A percentile compares a stretch with the other conserved stretches of the same genome.
Conservation (phyloP, 1,140 invertebrate genomes). For the Sipha flava region DNA sequence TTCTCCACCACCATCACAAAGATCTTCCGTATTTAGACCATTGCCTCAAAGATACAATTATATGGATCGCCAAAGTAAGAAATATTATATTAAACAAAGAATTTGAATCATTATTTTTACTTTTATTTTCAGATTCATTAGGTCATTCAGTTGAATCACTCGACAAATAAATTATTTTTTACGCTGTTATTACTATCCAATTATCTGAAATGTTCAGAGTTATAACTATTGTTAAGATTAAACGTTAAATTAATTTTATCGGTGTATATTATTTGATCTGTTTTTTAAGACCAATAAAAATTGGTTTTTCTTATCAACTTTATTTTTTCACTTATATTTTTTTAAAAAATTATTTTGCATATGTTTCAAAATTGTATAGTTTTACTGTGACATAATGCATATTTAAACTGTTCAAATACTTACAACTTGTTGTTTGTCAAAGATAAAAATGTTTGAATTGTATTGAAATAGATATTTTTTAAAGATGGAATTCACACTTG, state of each 20-base stretch:
- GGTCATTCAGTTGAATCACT: constrained; percentile 30
- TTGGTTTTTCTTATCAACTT: not conserved
- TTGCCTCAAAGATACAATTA: constrained; percentile 23
- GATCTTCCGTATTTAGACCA: constrained; percentile 18
- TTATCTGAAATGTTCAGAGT: not conserved
- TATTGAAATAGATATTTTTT: not conserved
- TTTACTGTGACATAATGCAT: not conserved
- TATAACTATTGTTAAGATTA: not conserved
- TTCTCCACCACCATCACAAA: not conserved
- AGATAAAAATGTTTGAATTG: not conserved
- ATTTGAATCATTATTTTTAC: not conserved
- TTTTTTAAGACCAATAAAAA: not conserved
- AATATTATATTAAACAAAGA: not conserved
- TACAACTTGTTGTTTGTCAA: not conserved
- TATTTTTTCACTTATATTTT: not conserved
- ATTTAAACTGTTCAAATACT: not conserved
- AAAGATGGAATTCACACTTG: not conserved
- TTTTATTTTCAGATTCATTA: constrained; percentile 17
- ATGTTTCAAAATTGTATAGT: not conserved
- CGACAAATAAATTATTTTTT: constrained; percentile 4
- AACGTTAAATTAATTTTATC: not conserved
- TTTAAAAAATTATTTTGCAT: not conserved
- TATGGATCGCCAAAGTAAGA: constrained; percentile 23
- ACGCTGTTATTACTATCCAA: not conserved
- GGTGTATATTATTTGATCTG: not conserved